Evolutionary conservation across 2,113 vertebrate genomes (phyloP), one percentile per base, ranked within the genome.

Genomic region (Notarius lentiginosus): DNA sequence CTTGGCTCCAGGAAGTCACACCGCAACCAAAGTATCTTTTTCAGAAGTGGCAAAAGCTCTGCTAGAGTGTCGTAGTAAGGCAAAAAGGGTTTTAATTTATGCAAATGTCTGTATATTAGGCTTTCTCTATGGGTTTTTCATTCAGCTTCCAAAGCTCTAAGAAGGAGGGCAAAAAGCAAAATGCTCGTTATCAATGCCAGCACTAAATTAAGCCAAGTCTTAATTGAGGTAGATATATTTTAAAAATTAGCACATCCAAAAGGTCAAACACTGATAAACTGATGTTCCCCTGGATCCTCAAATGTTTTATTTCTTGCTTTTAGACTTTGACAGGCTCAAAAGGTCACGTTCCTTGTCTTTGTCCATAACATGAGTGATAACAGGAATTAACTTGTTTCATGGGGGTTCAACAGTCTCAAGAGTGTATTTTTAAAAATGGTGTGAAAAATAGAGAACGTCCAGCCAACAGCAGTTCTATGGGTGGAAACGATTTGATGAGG

Each of bases 261-360:
- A 77, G 47, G 82, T 77, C 72, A 76, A 49, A 82, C 60, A 63
- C 60, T 65, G 80, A 65, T 82, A 49, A 65, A 60, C 60, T 49
- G 58, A 65, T 65, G 27, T 49, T 65, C 80, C 60, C 58, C 5
- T 10, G 60, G 58, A 60, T 65, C 60, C 60, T 65, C 56, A 34
- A 61, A 47, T 60, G 79, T 61, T 47, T 81, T 81, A 81, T 55
- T 53, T 79, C 51, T 56, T 24, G 58, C 56, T 22, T 61, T 30
- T 61, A 18, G 79, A 60, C 55, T 41, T 61, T 79, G 76, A 61
- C 85, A 84, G 88, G 83, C 83, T 89, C 88, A 84, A 53, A 55
- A 77, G 49, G 51, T 49, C 47, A 51, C 10, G 5, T 75, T 75
- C 47, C 5, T 24, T 51, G 20, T 75, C 20, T 51, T 51, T 12